phyloP scores from a whole-genome alignment of 2,797 vertebrate species.

The Falco peregrinus region DNA sequence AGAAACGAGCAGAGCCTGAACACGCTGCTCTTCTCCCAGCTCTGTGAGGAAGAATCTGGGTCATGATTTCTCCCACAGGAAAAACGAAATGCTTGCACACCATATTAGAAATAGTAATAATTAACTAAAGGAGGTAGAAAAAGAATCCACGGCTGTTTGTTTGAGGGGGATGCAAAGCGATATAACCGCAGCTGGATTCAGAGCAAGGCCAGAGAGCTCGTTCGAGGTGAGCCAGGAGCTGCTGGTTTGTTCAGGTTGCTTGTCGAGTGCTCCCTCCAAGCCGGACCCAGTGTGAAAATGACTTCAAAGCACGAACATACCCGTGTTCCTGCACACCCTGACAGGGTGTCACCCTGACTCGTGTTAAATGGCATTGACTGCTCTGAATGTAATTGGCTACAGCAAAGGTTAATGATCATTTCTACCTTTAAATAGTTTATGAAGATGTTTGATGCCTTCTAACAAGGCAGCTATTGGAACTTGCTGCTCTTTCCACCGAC shows the following conservation, averaged over 20 bases:
- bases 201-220: neutral
- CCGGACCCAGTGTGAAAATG: neutral
- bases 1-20: neutral
- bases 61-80: neutral
- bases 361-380: neutral
- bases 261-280: neutral
- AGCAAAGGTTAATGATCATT: constrained; percentile 59
- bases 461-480: constrained; percentile 4
- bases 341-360: neutral
- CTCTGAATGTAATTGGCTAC: neutral
- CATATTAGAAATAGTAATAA: neutral
- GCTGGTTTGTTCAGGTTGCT: neutral
- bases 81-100: neutral
- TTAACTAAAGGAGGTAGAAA: neutral
- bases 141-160: neutral
- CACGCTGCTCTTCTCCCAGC: neutral
- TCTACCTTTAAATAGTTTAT: constrained; percentile 56
- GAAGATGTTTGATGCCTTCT: constrained; percentile 38
- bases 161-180: neutral
- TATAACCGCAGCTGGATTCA: neutral
- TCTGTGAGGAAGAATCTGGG: neutral
- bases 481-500: neutral
- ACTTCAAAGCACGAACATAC: neutral
- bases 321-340: neutral
- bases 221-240: neutral